These are phyloP conservation scores for Radopholus similis DNA, from an alignment of 1,140 invertebrate species.

Conservation along the genomic window DNA sequence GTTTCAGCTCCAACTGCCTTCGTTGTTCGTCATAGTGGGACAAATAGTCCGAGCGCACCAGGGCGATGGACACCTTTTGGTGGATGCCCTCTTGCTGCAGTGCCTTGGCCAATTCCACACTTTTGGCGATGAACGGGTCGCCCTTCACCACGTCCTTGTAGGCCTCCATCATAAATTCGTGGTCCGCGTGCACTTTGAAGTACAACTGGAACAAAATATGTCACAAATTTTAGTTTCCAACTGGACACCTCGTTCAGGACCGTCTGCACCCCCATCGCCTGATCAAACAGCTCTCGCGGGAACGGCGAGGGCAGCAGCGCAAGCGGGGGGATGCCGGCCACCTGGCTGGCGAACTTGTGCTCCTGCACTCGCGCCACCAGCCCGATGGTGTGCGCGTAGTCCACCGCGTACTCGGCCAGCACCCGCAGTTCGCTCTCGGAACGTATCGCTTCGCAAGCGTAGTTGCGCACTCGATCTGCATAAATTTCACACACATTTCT, in stretches of 20 bases:
- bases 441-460: no score
- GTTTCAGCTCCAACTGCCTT: constrained; percentile 33
- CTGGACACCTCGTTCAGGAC: constrained; percentile 46
- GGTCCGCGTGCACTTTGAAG: constrained; percentile 49
- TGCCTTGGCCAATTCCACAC: constrained; percentile 44
- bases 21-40: constrained; percentile 1
- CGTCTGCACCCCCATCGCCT: constrained; percentile 47
- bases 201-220: no score
- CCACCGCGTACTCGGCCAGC: no score
- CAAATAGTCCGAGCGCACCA: constrained; percentile 57
- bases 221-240: no score
- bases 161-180: constrained; percentile 48
- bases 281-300: constrained; percentile 45
- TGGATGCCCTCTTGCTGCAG: constrained; percentile 35
- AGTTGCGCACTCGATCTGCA: no score
- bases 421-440: no score
- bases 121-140: constrained; percentile 22
- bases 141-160: constrained; percentile 50
- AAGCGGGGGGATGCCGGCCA: no score
- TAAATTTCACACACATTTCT: no score
- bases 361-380: no score
- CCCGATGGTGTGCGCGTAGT: no score
- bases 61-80: constrained; percentile 40
- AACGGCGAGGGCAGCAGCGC: constrained; percentile 54
- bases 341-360: no score